Percentiles rank a stretch among this genome's conserved stretches.
Evolutionary conservation across 2,113 vertebrate species (phyloP).

Genomic region (Grantiella picta): DNA sequence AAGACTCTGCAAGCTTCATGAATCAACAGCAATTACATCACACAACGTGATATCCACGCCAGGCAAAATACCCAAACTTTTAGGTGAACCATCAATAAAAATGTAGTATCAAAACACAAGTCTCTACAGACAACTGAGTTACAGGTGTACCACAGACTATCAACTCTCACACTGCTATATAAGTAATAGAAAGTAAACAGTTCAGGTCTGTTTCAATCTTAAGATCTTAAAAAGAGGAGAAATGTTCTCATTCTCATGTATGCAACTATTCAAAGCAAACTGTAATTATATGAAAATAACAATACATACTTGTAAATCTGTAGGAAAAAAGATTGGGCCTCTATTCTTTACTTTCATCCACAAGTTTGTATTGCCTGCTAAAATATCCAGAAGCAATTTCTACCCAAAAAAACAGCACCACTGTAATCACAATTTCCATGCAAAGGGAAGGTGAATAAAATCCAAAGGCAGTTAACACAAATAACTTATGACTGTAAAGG

Average conservation of each 20-base stretch:
- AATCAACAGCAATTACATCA: not conserved
- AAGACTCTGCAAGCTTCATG: not conserved
- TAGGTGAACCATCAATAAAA: not conserved
- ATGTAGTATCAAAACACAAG: not conserved
- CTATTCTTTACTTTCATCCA: not conserved
- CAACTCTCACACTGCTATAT: not conserved
- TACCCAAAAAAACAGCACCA: not conserved
- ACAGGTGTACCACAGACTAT: not conserved
- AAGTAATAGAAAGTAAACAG: not conserved
- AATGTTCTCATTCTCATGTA: not conserved
- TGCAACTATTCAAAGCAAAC: not conserved
- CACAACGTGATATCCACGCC: fast-evolving
- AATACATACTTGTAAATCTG: not conserved
- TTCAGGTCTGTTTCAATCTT: not conserved
- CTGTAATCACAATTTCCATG: not conserved
- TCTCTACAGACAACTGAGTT: not conserved
- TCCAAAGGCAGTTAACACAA: not conserved
- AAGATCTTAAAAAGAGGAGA: not conserved
- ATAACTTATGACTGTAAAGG: not conserved
- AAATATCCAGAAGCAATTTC: not conserved
- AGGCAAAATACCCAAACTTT: not conserved
- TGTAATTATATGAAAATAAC: not conserved
- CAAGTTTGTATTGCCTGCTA: not conserved
- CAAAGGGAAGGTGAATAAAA: not conserved
- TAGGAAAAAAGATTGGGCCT: not conserved